Evolutionary conservation across 2,888 invertebrate species (phyloP), one percentile per base, ranked within the genome.

Genomic region (Diabrotica balteata): DNA sequence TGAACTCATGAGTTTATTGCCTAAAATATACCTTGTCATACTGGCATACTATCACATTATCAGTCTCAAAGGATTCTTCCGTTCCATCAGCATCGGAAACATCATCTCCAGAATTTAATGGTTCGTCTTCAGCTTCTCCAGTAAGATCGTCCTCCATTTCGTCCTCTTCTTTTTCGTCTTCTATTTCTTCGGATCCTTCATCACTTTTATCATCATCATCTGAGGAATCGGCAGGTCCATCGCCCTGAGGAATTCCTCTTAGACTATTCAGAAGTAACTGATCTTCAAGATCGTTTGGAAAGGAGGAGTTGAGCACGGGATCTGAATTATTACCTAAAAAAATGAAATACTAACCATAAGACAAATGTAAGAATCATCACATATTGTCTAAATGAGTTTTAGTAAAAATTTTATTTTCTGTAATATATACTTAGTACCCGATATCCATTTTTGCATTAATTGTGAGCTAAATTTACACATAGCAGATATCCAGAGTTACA

Each of bases 41-140:
- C 85, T 99, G 98, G 85, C 99, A 99, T 68, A 99, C 98, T 73
- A 99, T 96, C 67, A 99, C 97, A 88, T 99, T 98, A 78, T 99
- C 98, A 61, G 98, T 97, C 79, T 98, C 98, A 86, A 98, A 98
- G 83, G 98, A 89, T 66, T 75, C 75, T 83, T 97, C 97, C 73
- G 92, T 89, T 0, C 95, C 92, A 81, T 97, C 95, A 80, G 97
- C 97, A 83, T 98, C 98, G 58, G 97, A 97, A 8, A 98, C 97
- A 86, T 98, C 98, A 85, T 98, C 98, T 78, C 91, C 96, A 10
- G 97, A 97, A 84, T 98, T 98, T 2, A 98, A 86, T 0, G 98
- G 97, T 80, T 98, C 97, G 86, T 98, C 84, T 75, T 84, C 84
- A 7, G 73, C 75, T 7, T 79, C 82, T 59, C 80, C 82, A 60